Evolutionary conservation across 2,797 vertebrate species (phyloP).

Genomic region (Heteromormyrus szaboi): DNA sequence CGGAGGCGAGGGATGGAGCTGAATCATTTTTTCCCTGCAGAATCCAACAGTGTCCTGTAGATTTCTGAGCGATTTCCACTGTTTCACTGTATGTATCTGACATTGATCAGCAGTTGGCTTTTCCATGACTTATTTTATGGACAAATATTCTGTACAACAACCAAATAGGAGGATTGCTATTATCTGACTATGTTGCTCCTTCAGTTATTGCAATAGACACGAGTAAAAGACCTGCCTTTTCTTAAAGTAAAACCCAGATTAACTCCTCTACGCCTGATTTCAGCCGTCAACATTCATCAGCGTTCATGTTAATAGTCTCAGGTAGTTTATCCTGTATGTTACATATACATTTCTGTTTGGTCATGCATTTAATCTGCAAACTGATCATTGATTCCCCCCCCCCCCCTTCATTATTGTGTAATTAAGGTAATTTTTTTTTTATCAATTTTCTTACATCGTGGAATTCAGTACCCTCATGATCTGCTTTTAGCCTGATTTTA

Average conservation of each 20-base stretch:
- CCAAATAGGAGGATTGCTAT: not conserved
- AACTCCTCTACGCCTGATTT: not conserved
- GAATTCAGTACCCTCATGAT: not conserved
- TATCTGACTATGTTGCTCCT: not conserved
- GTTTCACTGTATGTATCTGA: not conserved
- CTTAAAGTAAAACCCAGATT: not conserved
- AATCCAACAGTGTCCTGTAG: not conserved
- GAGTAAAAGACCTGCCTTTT: not conserved
- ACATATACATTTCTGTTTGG: not conserved
- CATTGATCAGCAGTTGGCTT: not conserved
- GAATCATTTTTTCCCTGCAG: not conserved
- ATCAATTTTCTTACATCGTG: not conserved
- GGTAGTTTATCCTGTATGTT: constrained; percentile 6
- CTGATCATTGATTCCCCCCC: not conserved
- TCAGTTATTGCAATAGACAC: not conserved
- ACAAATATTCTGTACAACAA: constrained; percentile 2
- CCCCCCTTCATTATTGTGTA: not conserved
- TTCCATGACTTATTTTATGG: not conserved
- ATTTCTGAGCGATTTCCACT: not conserved
- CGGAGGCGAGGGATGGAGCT: not conserved
- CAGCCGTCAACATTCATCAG: not conserved
- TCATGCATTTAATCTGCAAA: not conserved
- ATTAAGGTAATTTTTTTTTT: not conserved
- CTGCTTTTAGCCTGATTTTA: not conserved
- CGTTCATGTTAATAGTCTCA: not conserved